A percentile compares a stretch with the other conserved stretches of the same genome.
Evolutionary conservation across 2,113 vertebrate species (phyloP).

Genomic region (Microtus montanus): DNA sequence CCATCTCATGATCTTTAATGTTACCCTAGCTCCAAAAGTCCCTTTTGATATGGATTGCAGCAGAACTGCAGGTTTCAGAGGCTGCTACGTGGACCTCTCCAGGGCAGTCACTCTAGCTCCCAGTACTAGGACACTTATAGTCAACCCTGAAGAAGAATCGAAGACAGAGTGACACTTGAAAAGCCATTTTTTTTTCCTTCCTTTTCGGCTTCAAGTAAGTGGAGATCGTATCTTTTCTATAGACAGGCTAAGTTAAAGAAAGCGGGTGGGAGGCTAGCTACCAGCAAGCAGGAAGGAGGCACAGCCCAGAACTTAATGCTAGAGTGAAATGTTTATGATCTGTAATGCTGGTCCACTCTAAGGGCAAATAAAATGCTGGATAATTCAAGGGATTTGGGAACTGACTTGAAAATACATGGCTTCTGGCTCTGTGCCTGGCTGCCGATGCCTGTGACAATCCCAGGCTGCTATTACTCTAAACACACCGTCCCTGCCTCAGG

Average conservation of each 20-base stretch:
- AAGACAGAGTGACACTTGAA: not conserved
- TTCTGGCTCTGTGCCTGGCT: slow-evolving; percentile 24
- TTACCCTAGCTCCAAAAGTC: not conserved
- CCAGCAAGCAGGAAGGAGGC: not conserved
- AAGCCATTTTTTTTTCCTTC: not conserved
- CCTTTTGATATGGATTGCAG: not conserved
- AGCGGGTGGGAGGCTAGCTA: not conserved
- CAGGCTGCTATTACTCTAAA: slow-evolving; percentile 41
- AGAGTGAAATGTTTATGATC: slow-evolving; percentile 55
- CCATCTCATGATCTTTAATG: not conserved
- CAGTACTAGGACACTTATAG: not conserved
- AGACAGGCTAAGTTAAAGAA: not conserved
- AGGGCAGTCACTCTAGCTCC: not conserved
- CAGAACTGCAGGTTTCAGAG: not conserved
- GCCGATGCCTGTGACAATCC: not conserved
- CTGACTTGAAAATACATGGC: slow-evolving; percentile 47
- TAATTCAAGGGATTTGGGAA: slow-evolving; percentile 60
- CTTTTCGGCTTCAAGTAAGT: not conserved
- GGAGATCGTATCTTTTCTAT: not conserved
- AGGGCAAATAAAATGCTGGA: slow-evolving; percentile 65
- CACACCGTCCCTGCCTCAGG: not conserved
- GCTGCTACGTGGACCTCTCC: not conserved
- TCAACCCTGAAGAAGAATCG: slow-evolving; percentile 20
- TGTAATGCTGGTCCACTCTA: slow-evolving; percentile 18
- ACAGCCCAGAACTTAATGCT: slow-evolving; percentile 30